Base-by-base conservation (phyloP, 2,113 vertebrate genomes). In the Myodes glareolus region DNA sequence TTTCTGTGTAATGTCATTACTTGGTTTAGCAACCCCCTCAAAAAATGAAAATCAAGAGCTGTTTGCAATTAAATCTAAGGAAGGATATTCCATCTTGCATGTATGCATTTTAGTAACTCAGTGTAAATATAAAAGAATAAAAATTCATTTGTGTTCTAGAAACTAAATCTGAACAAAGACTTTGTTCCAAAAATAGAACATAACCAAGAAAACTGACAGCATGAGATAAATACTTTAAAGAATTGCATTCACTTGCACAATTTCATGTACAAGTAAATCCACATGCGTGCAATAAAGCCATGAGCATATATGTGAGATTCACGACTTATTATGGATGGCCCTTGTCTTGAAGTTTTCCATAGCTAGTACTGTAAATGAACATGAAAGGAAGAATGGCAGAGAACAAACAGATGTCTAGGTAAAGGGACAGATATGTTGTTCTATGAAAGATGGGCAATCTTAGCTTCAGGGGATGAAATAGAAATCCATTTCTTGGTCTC, bases 171-270 rank as follows among this genome's bases (percentile, higher is more conserved):
- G 61, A 93, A 42, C 45, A 89, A 91, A 25, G 3, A 47, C 55
- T 95, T 91, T 92, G 7, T 96, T 78, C n/a, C 73, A 78, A 36
- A 50, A 93, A 89, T 87, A 88, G 89, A 68, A 27, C 14, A 63
- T 45, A 86, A 82, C 6, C 36, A 31, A 78, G 25, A 88, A 90
- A 92, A 67, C 11, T 78, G 63, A 19, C 29, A 77, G 33, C 4
- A 75, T 10, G 52, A 5, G 36, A 29, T 65, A 86, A 73, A 76
- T 78, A 92, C 36, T 58, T 95, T 93, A 33, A 96, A 72, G 63
- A 73, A 63, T 50, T n/a, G 0, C 65, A 72, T 92, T 47, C 3
- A 78, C 68, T 89, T 92, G 21, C 14, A 80, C 2, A 81, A n/a
- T 14, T 73, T 6, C 14, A 17, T 70, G 8, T 63, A 67, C 7